Evolutionary conservation across 2,113 vertebrate species (phyloP).

Genomic region (Eira barbara): DNA sequence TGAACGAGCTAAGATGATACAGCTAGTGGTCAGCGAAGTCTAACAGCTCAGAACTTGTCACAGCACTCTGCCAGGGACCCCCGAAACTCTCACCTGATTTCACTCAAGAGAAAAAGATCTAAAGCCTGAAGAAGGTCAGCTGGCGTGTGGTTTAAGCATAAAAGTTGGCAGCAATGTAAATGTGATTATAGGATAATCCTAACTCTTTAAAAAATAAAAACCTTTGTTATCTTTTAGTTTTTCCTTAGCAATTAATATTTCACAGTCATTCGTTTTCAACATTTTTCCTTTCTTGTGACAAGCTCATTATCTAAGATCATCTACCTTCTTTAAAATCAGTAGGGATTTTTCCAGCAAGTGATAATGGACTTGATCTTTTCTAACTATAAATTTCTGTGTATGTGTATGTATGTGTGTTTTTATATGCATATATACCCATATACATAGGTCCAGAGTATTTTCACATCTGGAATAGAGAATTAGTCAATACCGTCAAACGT

Average conservation of each 20-base stretch:
- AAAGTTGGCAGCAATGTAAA: not conserved
- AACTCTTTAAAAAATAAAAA: slow-evolving; percentile 22
- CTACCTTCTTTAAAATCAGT: slow-evolving; percentile 33
- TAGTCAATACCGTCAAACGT: not conserved
- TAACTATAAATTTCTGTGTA: not conserved
- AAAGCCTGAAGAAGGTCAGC: not conserved
- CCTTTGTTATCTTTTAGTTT: slow-evolving; percentile 12
- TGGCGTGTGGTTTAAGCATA: not conserved
- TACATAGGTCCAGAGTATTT: not conserved
- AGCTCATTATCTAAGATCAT: slow-evolving; percentile 43
- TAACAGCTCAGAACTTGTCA: not conserved
- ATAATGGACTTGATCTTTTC: not conserved
- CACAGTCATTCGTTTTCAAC: slow-evolving; percentile 29
- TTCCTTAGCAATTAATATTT: slow-evolving; percentile 41
- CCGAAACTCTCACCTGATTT: not conserved
- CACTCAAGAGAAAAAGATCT: not conserved
- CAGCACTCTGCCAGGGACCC: not conserved
- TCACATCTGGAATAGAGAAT: not conserved
- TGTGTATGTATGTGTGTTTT: not conserved
- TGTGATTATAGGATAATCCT: not conserved
- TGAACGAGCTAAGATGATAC: not conserved
- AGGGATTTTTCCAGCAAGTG: slow-evolving; percentile 9
- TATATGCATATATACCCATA: not conserved
- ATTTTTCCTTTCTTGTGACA: slow-evolving; percentile 34
- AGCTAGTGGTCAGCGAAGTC: not conserved